Base-by-base conservation (phyloP, 2,888 invertebrate species). In the Holacanthella duospinosa region DNA sequence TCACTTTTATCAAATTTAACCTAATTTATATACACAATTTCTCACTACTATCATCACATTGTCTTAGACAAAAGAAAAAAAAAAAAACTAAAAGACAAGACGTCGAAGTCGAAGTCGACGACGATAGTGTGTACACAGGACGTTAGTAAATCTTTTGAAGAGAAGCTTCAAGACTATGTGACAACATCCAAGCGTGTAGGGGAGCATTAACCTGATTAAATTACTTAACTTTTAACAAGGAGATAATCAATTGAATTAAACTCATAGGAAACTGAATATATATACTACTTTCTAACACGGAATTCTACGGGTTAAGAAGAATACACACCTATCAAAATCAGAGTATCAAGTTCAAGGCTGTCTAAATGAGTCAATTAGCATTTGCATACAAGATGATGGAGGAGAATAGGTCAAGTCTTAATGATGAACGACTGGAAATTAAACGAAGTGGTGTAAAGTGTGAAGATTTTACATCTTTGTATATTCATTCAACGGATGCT, bases 391-490 rank as follows among this genome's bases (percentile, higher is more conserved):
- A 68, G 63, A 72, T 71, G 70, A 68, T 68, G 70, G 72, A 72
- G 26, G 71, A 72, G 56, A 68, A 67, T 63, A 66, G 71, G 57
- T 65, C 65, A 25, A 66, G 63, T 56, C 59, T 67, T 36, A 66
- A 69, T 53, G 71, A 72, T 54, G 71, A 72, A 48, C 65, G 70
- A 27, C 63, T 71, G 44, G 27, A 27, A 26, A 27, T 55, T 26
- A 72, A 71, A 64, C 57, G 71, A 36, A 68, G 68, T 58, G 74
- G 76, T 61, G 74, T 78, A 62, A 78, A 78, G 71, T 75, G 89
- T 79, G 93, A 93, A 78, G 93, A 93, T 79, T 93, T 92, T 77
- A 85, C 87, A 64, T 87, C 90, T 27, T 81, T 93, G 74, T 93
- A 93, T 78, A 84, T 82, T 61, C 81, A 81, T 66, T 75, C 78